Conservation (phyloP, 2,888 invertebrate species). For the Bibio marci region DNA sequence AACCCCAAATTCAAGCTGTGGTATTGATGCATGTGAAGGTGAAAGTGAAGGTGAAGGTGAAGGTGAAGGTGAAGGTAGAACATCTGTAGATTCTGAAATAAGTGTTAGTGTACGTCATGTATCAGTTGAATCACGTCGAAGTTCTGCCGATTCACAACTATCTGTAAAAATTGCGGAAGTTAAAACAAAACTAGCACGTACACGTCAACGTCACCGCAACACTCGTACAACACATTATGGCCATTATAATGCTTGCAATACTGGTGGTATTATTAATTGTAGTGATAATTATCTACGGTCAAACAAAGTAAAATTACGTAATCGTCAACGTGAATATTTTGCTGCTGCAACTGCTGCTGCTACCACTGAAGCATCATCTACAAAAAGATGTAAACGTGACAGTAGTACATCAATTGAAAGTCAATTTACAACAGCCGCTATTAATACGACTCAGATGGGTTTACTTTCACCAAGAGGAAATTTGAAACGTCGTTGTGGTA, state of each 20-base stretch:
- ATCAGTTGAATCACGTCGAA: conserved; percentile 70
- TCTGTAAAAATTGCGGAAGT: conserved; percentile 72
- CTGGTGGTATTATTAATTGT: conserved; percentile 2
- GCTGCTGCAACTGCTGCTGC: too few relatives aligned
- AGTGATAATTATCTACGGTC: too few relatives aligned
- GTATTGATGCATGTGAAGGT: conserved; percentile 27
- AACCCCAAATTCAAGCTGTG: conserved; percentile 34
- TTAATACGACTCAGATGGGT: conserved; percentile 25
- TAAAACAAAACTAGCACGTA: conserved; percentile 51
- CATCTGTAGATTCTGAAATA: conserved; percentile 48
- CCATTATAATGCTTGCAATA: conserved; percentile 4
- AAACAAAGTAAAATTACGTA: conserved; percentile 21
- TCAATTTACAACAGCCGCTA: conserved; percentile 36
- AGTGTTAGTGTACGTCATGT: conserved; percentile 67
- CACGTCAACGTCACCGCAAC: conserved; percentile 17
- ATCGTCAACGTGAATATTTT: conserved; percentile 10
- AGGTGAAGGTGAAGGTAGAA: conserved; percentile 27
- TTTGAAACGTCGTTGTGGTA: conserved; percentile 21
- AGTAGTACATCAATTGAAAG: conserved; percentile 72
- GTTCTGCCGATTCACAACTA: conserved; percentile 75
- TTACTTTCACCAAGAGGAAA: conserved; percentile 21
- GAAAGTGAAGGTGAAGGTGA: conserved; percentile 27
- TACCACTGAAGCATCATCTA: conserved; percentile 15
- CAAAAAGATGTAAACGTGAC: conserved; percentile 29
- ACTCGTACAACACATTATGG: conserved; percentile 16